Evolutionary conservation across 1,140 invertebrate species (phyloP).

Genomic region (Calycopis cecrops): DNA sequence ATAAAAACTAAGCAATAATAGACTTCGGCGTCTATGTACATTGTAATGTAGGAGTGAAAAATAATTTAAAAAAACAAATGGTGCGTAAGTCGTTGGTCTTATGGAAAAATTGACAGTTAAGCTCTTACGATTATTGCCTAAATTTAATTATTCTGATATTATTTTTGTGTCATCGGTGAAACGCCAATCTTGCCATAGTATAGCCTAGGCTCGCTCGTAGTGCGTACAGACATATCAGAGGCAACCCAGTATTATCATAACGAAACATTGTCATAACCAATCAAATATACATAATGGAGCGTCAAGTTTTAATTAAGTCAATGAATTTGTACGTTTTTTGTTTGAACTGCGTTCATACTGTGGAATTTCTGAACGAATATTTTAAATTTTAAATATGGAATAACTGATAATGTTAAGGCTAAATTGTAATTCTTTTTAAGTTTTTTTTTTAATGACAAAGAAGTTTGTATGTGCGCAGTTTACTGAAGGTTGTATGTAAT

Average conservation of each 20-base stretch:
- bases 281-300: not conserved
- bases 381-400: conserved; percentile 13
- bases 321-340: not conserved
- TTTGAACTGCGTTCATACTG: conserved; percentile 11
- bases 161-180: conserved; percentile 57
- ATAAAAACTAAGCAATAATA: conserved; percentile 75
- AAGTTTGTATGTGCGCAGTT: conserved; percentile 6
- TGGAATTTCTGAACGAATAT: not conserved
- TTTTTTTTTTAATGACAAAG: conserved; percentile 21
- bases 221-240: conserved; percentile 66
- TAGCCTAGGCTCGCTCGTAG: conserved; percentile 35
- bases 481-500: conserved; percentile 28
- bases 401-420: conserved; percentile 12
- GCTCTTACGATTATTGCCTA: conserved; percentile 51
- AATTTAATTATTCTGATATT: conserved; percentile 54
- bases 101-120: conserved; percentile 51
- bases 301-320: conserved; percentile 5
- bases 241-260: conserved; percentile 41
- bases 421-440: conserved; percentile 21
- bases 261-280: conserved; percentile 23
- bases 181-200: conserved; percentile 59
- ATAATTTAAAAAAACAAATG: conserved; percentile 64
- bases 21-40: conserved; percentile 68
- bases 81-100: conserved; percentile 67
- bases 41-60: conserved; percentile 68